Evolutionary conservation across 2,888 invertebrate species (phyloP), one percentile per base, ranked within the genome.

Genomic region (Punctoribates punctum): DNA sequence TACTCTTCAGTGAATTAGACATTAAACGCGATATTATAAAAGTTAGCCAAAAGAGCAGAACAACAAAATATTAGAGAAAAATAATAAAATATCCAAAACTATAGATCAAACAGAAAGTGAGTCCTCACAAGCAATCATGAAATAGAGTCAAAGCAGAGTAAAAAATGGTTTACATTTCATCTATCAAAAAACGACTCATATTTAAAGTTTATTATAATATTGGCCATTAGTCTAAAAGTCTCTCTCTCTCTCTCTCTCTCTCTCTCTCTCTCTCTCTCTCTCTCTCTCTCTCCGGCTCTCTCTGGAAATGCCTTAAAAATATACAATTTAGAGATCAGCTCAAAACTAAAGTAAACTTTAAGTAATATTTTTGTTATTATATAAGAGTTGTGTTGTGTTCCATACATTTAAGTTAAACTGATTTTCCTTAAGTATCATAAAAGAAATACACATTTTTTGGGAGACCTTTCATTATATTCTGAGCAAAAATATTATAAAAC

Each of bases 361-460:
- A n/a, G n/a, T n/a, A n/a, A n/a, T n/a, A n/a, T n/a, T n/a, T n/a
- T n/a, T n/a, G n/a, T n/a, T n/a, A n/a, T n/a, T n/a, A n/a, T n/a
- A n/a, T n/a, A n/a, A n/a, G n/a, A n/a, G n/a, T n/a, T n/a, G 48
- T 48, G n/a, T 48, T 17, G 9, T 8, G 20, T 60, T 25, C 25
- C 11, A 60, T 9, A 60, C 25, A 60, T 23, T 60, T 60, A 60
- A 23, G 60, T 15, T 23, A 60, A 60, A 60, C 60, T 60, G 60
- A 60, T 60, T 60, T 60, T 54, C 11, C 42, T 42, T 23, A 23
- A 60, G 60, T 60, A 23, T 23, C 60, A 60, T 60, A 60, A 60
- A 60, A 60, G 60, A 60, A 60, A 60, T 11, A 60, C 23, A 60
- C 27, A 60, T 15, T 11, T 60, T 60, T 60, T 3, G 60, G 20